Conservation (phyloP, 2,888 invertebrate species). For the Dioctria linearis region DNA sequence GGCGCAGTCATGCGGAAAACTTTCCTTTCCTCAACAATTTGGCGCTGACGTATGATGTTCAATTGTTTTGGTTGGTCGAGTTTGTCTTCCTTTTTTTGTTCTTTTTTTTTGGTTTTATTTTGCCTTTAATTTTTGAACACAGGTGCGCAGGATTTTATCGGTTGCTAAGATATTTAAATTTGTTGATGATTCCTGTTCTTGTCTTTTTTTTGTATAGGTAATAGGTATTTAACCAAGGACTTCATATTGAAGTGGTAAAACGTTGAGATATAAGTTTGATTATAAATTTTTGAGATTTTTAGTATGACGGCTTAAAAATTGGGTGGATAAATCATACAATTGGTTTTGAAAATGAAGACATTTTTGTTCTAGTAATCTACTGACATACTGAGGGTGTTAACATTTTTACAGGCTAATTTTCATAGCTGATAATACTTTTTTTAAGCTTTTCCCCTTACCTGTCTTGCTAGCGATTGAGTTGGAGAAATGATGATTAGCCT, state of each 20-base stretch:
- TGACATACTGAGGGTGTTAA: no score
- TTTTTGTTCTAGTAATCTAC: no score
- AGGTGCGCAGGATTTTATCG: conserved; percentile 40
- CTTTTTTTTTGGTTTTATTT: conserved; percentile 22
- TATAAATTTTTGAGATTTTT: no score
- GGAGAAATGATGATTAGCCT: no score
- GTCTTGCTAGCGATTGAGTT: no score
- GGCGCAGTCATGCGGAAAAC: conserved; percentile 66
- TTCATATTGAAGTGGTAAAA: not conserved
- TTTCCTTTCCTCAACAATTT: conserved; percentile 22
- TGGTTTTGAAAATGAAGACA: no score
- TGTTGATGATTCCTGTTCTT: conserved; percentile 1
- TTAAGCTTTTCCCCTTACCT: no score
- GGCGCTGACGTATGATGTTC: conserved; percentile 55
- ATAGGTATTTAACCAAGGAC: not conserved
- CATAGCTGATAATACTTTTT: no score
- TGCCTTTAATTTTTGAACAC: not conserved
- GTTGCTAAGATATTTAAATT: conserved; percentile 41
- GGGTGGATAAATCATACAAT: no score
- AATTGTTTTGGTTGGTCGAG: conserved; percentile 66
- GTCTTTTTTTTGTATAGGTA: not conserved
- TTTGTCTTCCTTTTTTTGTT: not conserved
- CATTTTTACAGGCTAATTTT: no score
- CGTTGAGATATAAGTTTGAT: no score
- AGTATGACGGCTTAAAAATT: no score